phyloP scores from a whole-genome alignment of 2,888 invertebrate species.

The Sylvicola cinctus region DNA sequence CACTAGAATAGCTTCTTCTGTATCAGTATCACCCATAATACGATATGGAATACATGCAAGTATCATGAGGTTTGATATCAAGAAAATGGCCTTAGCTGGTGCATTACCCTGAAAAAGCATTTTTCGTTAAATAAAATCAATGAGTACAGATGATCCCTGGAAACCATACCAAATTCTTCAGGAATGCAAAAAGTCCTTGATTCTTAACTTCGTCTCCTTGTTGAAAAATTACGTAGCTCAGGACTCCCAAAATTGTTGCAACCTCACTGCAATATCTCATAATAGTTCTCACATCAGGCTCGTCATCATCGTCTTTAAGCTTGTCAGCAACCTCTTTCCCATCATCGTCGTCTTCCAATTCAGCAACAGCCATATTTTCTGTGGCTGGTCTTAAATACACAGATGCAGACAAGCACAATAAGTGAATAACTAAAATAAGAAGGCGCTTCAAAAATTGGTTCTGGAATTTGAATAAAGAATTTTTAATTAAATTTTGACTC shows the following conservation, averaged over 20 bases:
- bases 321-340: background rate
- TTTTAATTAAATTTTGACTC: background rate
- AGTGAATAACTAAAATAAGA: slow-evolving; percentile 67
- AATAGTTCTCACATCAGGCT: slow-evolving; percentile 23
- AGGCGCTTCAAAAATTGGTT: slow-evolving; percentile 84
- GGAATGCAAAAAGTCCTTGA: slow-evolving; percentile 75
- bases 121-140: no score
- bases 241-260: slow-evolving; percentile 64
- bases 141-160: slow-evolving; percentile 1
- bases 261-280: slow-evolving; percentile 61
- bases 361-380: slow-evolving; percentile 12
- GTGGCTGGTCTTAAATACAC: slow-evolving; percentile 70
- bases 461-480: slow-evolving; percentile 28
- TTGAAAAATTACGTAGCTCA: slow-evolving; percentile 75
- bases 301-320: slow-evolving; percentile 13
- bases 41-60: slow-evolving; percentile 79
- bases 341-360: background rate
- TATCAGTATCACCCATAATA: slow-evolving; percentile 43
- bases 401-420: slow-evolving; percentile 70
- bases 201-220: slow-evolving; percentile 89
- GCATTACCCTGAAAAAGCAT: slow-evolving; percentile 55
- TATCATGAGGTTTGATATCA: slow-evolving; percentile 76
- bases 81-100: slow-evolving; percentile 85
- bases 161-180: slow-evolving; percentile 69
- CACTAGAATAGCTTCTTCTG: slow-evolving; percentile 81